phyloP scores from a whole-genome alignment of 2,113 vertebrate genomes.

The Mugil cephalus region DNA sequence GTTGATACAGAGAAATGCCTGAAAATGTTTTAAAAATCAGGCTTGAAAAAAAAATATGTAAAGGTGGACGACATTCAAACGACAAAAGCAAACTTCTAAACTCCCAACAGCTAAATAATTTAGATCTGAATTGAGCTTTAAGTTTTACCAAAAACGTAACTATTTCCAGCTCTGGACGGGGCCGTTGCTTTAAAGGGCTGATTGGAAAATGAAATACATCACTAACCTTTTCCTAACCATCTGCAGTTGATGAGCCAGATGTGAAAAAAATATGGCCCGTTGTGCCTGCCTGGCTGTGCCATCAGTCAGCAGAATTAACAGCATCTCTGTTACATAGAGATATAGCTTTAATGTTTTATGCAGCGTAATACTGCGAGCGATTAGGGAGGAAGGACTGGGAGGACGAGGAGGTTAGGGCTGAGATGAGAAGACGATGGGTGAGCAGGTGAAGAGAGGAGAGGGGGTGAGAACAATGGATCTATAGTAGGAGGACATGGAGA shows the following conservation, averaged over 20 bases:
- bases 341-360: constrained; percentile 24
- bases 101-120: too few relatives aligned
- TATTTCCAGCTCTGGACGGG: too few relatives aligned
- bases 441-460: not conserved
- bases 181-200: too few relatives aligned
- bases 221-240: not conserved
- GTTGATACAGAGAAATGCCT: too few relatives aligned
- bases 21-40: too few relatives aligned
- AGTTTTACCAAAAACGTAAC: too few relatives aligned
- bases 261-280: not conserved
- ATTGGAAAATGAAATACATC: too few relatives aligned
- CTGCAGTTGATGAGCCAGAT: constrained; percentile 24
- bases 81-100: too few relatives aligned
- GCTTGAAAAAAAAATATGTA: too few relatives aligned
- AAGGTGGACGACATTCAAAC: too few relatives aligned
- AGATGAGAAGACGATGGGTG: constrained; percentile 4
- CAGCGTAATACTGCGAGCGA: not conserved
- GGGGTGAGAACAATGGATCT: not conserved
- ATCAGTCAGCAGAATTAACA: constrained; percentile 8
- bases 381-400: not conserved
- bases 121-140: too few relatives aligned
- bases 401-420: not conserved
- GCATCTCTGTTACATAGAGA: constrained; percentile 12
- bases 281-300: not conserved
- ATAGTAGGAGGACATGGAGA: not conserved